Base-by-base conservation (phyloP, 2,797 vertebrate species). In the Manis crassicaudata region DNA sequence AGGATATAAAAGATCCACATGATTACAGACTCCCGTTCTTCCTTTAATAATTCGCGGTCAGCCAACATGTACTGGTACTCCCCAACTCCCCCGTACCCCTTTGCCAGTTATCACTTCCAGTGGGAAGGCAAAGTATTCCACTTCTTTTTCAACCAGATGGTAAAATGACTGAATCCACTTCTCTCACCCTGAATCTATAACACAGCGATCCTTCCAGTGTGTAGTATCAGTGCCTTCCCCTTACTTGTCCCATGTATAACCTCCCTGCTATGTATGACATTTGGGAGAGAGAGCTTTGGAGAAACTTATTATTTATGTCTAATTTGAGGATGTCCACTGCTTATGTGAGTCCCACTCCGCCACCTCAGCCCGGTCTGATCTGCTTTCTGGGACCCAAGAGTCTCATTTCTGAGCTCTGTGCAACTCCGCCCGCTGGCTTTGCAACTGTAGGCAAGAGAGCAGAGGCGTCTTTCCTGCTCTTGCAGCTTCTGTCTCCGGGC, bases 21-120 rank as follows among this genome's bases (percentile, higher is more conserved):
- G 80, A 80, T 88, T 60, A 67, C 7, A 77, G n/a, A 81, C 4
- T 85, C 9, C 7, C 40, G 23, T n/a, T 86, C n/a, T 54, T 75
- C 27, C 18, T 63, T 73, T 25, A 73, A 40, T 73, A 83, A 90
- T 75, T 72, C 21, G 40, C 21, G 10, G 12, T 67, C 40, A 62
- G 27, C 12, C 40, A 27, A 46, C 23, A 50, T 6, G 43, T 56
- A 88, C 0, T 63, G 11, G 21, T 20, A 50, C 17, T 25, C 4
- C 0, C 1, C 37, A 4, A 25, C 23, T 27, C 37, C n/a, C 67
- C 50, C 18, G 0, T 5, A 50, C 4, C 16, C 18, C 43, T 54
- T 21, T 35, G 40, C 21, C 62, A 82, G 43, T 54, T 23, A 29
- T 32, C 12, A 2, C 1, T 60, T 80, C 35, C 32, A 29, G 16